phyloP scores from a whole-genome alignment of 2,797 vertebrate genomes.

The Macroramphosus scolopax region DNA sequence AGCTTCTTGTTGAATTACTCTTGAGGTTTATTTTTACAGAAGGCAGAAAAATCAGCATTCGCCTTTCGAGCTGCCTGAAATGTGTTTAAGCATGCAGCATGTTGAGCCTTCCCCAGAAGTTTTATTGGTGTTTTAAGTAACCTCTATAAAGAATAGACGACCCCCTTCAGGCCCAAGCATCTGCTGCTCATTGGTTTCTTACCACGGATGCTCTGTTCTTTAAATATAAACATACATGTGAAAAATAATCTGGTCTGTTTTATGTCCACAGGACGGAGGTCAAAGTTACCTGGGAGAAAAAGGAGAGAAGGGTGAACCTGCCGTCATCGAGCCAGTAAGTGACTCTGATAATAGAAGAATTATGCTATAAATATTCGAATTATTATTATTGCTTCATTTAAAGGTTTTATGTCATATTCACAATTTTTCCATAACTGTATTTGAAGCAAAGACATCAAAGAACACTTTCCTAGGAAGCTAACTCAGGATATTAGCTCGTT shows the following conservation, averaged over 20 bases:
- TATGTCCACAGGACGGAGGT: conserved; percentile 79
- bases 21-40: conserved; percentile 58
- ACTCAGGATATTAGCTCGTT: no score
- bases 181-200: conserved; percentile 21
- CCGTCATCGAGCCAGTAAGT: conserved; percentile 96
- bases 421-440: no score
- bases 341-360: neutral
- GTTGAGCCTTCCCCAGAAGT: conserved; percentile 16
- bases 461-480: no score
- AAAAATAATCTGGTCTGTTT: conserved; percentile 29
- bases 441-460: no score
- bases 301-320: conserved; percentile 95
- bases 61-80: conserved; percentile 28
- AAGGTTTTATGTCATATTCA: no score
- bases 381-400: no score
- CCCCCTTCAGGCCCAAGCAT: conserved; percentile 17
- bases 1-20: conserved; percentile 51
- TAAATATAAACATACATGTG: conserved; percentile 2
- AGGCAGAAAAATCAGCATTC: conserved; percentile 11
- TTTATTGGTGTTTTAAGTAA: conserved; percentile 36
- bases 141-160: conserved; percentile 24
- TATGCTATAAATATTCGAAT: no score
- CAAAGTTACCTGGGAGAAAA: conserved; percentile 89
- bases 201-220: conserved; percentile 23
- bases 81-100: conserved; percentile 28